Evolutionary conservation across 2,797 vertebrate species (phyloP).

Genomic region (Podarcis lilfordi): DNA sequence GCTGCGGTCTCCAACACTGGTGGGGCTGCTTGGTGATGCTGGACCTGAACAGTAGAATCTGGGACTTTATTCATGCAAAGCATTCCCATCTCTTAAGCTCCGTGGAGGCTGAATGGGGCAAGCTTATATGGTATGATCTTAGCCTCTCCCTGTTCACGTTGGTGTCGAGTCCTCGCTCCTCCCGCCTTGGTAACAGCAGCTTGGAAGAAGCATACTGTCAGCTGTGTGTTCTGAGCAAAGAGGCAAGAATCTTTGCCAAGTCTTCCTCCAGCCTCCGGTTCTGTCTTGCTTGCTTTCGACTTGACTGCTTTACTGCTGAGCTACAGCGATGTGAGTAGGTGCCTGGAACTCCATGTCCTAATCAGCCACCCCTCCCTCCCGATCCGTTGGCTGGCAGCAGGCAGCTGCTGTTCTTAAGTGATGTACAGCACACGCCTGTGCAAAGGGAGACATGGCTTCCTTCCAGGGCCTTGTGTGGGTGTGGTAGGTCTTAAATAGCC

Average conservation of each 20-base stretch:
- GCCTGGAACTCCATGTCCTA: background rate
- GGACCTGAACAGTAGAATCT: no score
- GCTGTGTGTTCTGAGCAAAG: no score
- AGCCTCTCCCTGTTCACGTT: background rate
- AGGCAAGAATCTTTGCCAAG: background rate
- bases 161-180: background rate
- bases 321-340: background rate
- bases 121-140: background rate
- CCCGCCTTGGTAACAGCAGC: background rate
- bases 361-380: background rate
- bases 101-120: background rate
- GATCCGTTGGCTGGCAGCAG: background rate
- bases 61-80: background rate
- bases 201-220: background rate
- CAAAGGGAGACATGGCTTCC: background rate
- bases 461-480: slow-evolving; percentile 40
- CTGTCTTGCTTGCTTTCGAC: background rate
- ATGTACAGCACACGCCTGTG: slow-evolving; percentile 7
- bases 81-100: background rate
- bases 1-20: background rate
- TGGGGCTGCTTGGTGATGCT: background rate
- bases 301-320: background rate
- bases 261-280: background rate
- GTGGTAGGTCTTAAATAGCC: background rate
- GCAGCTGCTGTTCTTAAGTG: background rate